A percentile compares a stretch with the other conserved stretches of the same genome.
These are phyloP conservation scores for Wasmannia auropunctata DNA, from an alignment of 1,140 invertebrate species.

Conservation along the genomic window DNA sequence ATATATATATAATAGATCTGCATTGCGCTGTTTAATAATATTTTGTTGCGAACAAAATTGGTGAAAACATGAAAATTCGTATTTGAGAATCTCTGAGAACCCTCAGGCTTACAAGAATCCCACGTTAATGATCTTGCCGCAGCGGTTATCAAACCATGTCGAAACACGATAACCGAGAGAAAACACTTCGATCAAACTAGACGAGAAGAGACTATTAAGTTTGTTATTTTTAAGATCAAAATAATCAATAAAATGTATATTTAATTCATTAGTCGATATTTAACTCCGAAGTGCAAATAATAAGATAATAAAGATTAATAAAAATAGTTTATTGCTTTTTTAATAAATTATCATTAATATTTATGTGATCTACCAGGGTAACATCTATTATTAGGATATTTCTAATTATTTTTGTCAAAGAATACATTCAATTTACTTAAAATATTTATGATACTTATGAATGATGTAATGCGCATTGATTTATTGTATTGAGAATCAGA, in stretches of 20 bases:
- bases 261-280: slow-evolving; percentile 15
- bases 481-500: not conserved
- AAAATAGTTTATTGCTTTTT: not conserved
- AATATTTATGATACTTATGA: not conserved
- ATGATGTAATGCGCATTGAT: not conserved
- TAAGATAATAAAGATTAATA: not conserved
- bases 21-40: not conserved
- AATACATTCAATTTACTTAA: not conserved
- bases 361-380: not conserved
- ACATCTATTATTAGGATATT: not conserved
- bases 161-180: not conserved
- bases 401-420: not conserved
- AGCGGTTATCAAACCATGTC: slow-evolving; percentile 56
- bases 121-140: slow-evolving; percentile 66
- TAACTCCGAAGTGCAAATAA: not conserved
- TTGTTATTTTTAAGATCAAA: not conserved
- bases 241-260: not conserved
- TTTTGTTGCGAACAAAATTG: not conserved
- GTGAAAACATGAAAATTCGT: not conserved
- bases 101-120: slow-evolving; percentile 61
- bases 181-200: not conserved
- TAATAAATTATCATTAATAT: not conserved
- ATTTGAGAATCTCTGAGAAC: slow-evolving; percentile 68
- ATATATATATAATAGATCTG: no score
- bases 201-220: not conserved